Evolutionary conservation across 1,140 invertebrate genomes (phyloP).

Genomic region (Diploscapter pachys): DNA sequence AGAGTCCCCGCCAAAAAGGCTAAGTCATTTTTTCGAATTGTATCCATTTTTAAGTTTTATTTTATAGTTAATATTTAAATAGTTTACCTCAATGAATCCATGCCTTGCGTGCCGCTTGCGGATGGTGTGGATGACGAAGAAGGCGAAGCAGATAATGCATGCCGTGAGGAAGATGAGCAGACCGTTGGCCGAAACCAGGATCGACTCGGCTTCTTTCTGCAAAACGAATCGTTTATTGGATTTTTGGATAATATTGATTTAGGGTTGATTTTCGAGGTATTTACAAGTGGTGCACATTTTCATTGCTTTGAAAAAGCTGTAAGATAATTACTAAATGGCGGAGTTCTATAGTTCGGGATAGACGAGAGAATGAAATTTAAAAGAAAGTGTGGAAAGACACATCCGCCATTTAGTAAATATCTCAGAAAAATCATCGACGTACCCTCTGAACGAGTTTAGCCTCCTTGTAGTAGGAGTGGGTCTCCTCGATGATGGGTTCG

Average conservation of each 20-base stretch:
- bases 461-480: constrained; percentile 39
- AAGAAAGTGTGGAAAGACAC: no score
- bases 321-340: not conserved
- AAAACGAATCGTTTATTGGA: no score
- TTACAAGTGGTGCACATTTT: no score
- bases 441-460: constrained; percentile 38
- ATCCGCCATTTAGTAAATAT: no score
- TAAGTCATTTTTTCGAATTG: not conserved
- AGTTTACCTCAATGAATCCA: constrained; percentile 54
- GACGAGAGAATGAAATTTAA: no score
- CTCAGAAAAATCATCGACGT: constrained; percentile 14
- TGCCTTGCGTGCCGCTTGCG: constrained; percentile 62
- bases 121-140: constrained; percentile 70
- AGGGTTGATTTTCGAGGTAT: no score
- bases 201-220: no score
- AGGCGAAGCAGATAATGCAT: constrained; percentile 44
- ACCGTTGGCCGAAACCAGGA: no score
- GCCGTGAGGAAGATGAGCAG: not conserved
- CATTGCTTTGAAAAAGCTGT: not conserved
- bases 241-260: no score
- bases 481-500: constrained; percentile 53
- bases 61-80: not conserved
- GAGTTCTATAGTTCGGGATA: not conserved
- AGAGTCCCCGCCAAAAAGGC: not conserved
- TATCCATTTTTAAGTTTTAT: not conserved